Base-by-base conservation (phyloP, 2,797 vertebrate genomes). In the Otus scops region DNA sequence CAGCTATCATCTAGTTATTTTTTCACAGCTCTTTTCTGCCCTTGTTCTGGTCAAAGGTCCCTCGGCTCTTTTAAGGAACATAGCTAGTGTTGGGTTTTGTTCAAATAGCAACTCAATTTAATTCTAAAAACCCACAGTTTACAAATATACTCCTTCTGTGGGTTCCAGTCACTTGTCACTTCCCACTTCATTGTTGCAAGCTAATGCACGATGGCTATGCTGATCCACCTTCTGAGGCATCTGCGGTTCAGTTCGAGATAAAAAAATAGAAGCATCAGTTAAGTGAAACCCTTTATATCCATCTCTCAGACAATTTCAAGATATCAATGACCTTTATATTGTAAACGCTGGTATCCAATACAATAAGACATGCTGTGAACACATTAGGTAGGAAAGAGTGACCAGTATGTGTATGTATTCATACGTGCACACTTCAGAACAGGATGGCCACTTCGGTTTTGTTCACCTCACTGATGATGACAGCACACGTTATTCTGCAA, bases 91-190 rank as follows among this genome's bases (percentile, higher is more conserved):
- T 23, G 4, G 8, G 24, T 28, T 83, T 23, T 79, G 14, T 34
- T 73, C 53, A 86, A 76, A 59, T 69, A 90, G 32, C 36, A 70
- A 36, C 28, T 41, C 56, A 64, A 76, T 34, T 63, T 81, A 45
- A 27, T 68, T 86, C 81, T 20, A 11, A 87, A 94, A 65, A 1
- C 61, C 20, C 63, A 83, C 59, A 67, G 19, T 79, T 86, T 65
- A 68, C 41, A 94, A 78, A 91, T 91, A 92, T 71, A 88, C 76
- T 93, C 38, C 14, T 75, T 78, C 91, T 74, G 78, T 75, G 73
- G 67, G 76, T 73, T 92, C 76, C 47, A 95, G 65, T 76, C 32
- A 95, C 63, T 54, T 92, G 67, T 76, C 92, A 94, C 92, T 91
- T 96, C 95, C 87, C 91, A 95, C 78, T 81, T 92, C 11, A 59